Evolutionary conservation across 2,888 invertebrate species (phyloP).

Genomic region (Drosophila ustulata): DNA sequence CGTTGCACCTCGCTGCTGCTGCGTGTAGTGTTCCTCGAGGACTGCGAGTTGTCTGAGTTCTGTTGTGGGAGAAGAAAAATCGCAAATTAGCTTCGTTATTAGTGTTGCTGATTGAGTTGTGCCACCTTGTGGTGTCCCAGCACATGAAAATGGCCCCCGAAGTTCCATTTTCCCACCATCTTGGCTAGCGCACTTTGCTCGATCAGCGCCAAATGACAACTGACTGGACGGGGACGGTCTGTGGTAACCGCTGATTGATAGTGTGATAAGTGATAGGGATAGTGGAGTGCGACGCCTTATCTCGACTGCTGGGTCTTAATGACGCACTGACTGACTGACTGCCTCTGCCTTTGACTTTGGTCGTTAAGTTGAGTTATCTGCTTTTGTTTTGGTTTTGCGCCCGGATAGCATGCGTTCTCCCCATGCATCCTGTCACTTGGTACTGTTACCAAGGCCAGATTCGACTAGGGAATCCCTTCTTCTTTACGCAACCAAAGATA

Average conservation of each 20-base stretch:
- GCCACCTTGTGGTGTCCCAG: constrained; percentile 51
- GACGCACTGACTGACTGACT: constrained; percentile 41
- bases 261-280: constrained; percentile 1
- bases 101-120: too few relatives aligned
- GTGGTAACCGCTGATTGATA: constrained; percentile 46
- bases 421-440: neutral
- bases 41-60: constrained; percentile 81
- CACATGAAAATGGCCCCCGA: constrained; percentile 53
- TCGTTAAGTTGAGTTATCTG: constrained; percentile 33
- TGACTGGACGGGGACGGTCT: constrained; percentile 39
- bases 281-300: constrained; percentile 41
- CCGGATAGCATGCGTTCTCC: constrained; percentile 23
- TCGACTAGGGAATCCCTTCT: neutral
- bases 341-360: constrained; percentile 4
- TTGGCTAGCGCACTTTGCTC: constrained; percentile 23
- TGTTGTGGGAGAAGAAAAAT: constrained; percentile 32
- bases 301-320: constrained; percentile 40
- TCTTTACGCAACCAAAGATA: neutral
- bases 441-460: neutral
- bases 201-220: constrained; percentile 45
- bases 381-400: neutral
- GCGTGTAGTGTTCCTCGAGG: constrained; percentile 61
- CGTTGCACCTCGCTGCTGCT: constrained; percentile 78
- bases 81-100: neutral
- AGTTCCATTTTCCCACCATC: constrained; percentile 58